phyloP scores from a whole-genome alignment of 2,113 vertebrate genomes.

The Arizona elegans region DNA sequence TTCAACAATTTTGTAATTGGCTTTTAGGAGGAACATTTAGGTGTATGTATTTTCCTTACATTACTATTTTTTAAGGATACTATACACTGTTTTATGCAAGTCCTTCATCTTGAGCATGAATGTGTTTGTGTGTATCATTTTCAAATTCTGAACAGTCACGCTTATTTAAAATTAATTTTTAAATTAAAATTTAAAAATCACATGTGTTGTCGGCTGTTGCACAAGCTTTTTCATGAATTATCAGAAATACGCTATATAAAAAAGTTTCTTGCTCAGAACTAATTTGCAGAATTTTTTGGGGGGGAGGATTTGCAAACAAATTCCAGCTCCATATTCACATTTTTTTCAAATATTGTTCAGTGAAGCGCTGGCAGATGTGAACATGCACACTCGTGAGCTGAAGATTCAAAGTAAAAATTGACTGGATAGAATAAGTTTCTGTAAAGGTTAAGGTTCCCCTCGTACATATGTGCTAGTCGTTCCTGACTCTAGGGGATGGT shows the following conservation, averaged over 20 bases:
- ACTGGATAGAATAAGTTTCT: not conserved
- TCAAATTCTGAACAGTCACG: not conserved
- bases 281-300: not conserved
- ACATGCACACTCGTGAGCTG: not conserved
- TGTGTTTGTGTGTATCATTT: not conserved
- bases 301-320: not conserved
- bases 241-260: not conserved
- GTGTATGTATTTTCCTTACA: not conserved
- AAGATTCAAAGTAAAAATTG: not conserved
- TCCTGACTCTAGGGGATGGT: too few species aligned
- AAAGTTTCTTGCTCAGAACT: not conserved
- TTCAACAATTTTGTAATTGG: not conserved
- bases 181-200: not conserved
- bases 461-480: too few species aligned
- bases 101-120: not conserved
- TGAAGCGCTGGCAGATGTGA: not conserved
- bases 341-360: not conserved
- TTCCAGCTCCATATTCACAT: not conserved
- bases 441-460: too few species aligned
- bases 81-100: not conserved
- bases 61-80: not conserved
- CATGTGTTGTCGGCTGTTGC: not conserved
- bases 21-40: not conserved
- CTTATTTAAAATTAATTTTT: not conserved
- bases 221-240: not conserved